These are phyloP conservation scores for Drosophila longiperda DNA, from an alignment of 2,888 invertebrate genomes.

Conservation along the genomic window DNA sequence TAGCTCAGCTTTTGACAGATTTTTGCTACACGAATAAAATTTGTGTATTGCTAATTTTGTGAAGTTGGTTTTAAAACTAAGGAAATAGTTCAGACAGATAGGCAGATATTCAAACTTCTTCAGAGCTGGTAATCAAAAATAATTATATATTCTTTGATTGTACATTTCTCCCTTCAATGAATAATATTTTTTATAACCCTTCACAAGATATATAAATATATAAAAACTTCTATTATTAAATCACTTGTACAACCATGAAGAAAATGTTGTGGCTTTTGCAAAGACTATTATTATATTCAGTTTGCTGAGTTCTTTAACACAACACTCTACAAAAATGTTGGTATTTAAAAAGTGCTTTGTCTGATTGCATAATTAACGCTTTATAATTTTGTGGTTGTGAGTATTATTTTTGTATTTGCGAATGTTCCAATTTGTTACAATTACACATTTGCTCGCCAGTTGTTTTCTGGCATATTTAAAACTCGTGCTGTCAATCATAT, in stretches of 20 bases:
- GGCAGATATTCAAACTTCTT: neutral
- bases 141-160: neutral
- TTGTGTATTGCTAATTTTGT: neutral
- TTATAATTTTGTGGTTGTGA: neutral
- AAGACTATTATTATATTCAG: neutral
- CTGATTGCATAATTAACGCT: neutral
- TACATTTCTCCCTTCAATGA: neutral
- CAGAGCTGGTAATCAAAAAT: neutral
- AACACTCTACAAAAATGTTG: neutral
- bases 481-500: constrained; percentile 54
- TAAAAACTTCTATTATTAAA: neutral
- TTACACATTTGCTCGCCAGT: constrained; percentile 23
- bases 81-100: neutral
- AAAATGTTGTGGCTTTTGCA: neutral
- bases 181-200: neutral
- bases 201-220: neutral
- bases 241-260: neutral
- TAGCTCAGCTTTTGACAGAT: neutral
- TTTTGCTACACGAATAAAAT: neutral
- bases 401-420: constrained; percentile 7
- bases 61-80: neutral
- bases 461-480: constrained; percentile 25
- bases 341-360: neutral
- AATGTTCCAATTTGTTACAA: constrained; percentile 28
- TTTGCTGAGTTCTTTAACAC: neutral